Evolutionary conservation across 2,797 vertebrate genomes (phyloP).

Genomic region (Xerus rutilus): DNA sequence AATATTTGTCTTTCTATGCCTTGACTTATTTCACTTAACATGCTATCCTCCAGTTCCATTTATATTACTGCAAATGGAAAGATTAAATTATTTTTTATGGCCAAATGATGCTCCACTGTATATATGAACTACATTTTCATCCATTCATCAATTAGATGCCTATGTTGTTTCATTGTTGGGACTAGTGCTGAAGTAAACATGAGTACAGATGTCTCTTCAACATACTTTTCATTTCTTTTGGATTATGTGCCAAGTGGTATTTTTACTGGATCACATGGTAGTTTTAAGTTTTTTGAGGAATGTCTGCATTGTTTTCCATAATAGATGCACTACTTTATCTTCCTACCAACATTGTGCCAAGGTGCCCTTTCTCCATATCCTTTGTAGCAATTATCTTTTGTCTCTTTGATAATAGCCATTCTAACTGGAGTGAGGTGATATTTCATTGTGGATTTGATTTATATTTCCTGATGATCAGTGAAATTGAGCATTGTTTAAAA

Average conservation of each 20-base stretch:
- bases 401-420: neutral
- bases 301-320: neutral
- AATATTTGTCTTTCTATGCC: neutral
- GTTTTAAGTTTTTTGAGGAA: neutral
- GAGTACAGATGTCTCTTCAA: neutral
- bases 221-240: neutral
- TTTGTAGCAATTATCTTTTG: neutral
- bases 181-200: too few relatives aligned
- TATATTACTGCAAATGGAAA: neutral
- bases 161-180: neutral
- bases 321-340: neutral
- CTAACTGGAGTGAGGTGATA: neutral
- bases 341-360: neutral
- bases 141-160: neutral
- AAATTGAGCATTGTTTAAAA: neutral
- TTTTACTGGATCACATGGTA: neutral
- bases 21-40: neutral
- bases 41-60: neutral
- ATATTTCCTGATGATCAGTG: neutral
- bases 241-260: neutral
- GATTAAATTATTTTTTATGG: neutral
- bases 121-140: neutral
- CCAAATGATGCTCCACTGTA: neutral
- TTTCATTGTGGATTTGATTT: neutral
- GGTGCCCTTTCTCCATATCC: neutral